A percentile compares a stretch with the other conserved stretches of the same genome.
Conservation (phyloP, 2,797 vertebrate genomes). For the Betta splendens region DNA sequence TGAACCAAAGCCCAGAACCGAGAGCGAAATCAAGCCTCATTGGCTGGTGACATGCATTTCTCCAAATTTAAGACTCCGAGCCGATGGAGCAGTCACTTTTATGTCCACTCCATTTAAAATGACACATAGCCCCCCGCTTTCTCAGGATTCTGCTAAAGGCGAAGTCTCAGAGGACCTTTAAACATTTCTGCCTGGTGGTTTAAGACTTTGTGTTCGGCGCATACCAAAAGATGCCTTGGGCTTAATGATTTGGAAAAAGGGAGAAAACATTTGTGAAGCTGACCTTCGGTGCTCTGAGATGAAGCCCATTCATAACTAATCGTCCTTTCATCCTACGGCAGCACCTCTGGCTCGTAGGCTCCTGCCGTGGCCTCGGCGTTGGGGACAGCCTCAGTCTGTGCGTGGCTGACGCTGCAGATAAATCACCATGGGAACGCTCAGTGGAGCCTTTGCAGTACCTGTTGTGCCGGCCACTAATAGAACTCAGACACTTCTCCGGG, state of each 20-base stretch:
- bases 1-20: conserved; percentile 12
- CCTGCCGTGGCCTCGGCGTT: conserved; percentile 38
- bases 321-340: conserved; percentile 28
- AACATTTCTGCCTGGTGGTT: conserved; percentile 77
- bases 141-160: conserved; percentile 63
- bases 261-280: conserved; percentile 57
- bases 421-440: conserved; percentile 62
- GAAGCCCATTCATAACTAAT: conserved; percentile 65
- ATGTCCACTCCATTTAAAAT: conserved; percentile 70
- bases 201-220: conserved; percentile 64
- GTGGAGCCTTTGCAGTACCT: conserved; percentile 16
- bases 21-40: conserved; percentile 7
- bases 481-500: conserved; percentile 24
- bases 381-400: conserved; percentile 33
- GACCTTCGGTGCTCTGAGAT: conserved; percentile 50
- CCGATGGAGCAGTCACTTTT: conserved; percentile 52
- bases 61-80: conserved; percentile 18
- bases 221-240: conserved; percentile 74
- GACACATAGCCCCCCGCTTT: conserved; percentile 48
- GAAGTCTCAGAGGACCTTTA: conserved; percentile 71
- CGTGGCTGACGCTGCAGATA: conserved; percentile 67
- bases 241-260: conserved; percentile 81
- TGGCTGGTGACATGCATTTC: background rate
- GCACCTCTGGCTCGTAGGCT: conserved; percentile 11
- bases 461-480: conserved; percentile 11